Evolutionary conservation across 2,797 vertebrate species (phyloP), one percentile per base, ranked within the genome.

Genomic region (Hippoglossus hippoglossus): DNA sequence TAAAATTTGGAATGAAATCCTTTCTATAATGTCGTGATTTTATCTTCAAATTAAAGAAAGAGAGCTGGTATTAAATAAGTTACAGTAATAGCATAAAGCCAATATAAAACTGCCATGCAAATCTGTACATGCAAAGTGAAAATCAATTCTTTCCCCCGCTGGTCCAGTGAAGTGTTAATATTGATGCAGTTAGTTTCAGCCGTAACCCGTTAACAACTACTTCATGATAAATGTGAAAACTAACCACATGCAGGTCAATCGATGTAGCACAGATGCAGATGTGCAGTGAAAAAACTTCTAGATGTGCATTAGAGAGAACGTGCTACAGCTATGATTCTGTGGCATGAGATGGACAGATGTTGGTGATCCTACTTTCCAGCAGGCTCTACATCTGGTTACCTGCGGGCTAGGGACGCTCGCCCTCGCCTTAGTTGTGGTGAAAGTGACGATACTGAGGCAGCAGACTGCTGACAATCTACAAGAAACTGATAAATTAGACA

Each of bases 401-500:
- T 99, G 96, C 89, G 94, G 88, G 89, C 92, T 67, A 93, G 92
- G 87, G 93, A 94, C 92, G 94, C 92, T 95, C 94, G 96, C 93
- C 93, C 95, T 94, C 89, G 94, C 94, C 96, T 96, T 96, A 98
- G 94, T 96, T 97, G 96, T 96, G 96, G 95, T 96, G 94, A 95
- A 94, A 95, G 94, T 96, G 97, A 89, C 96, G 97, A 92, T 98
- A 98, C 87, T 96, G 97, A 96, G 96, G 95, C 96, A 99, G 97
- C 95, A 99, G 96, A 95, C 98, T 99, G 97, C 97, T 99, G 97
- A 99, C 97, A 98, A 99, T 99, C 98, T 99, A 98, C 94, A 93
- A 99, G 96, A 99, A 95, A 99, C 97, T 99, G 96, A 98, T 96
- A 97, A 96, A 98, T 98, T 99, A 99, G 98, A 98, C 96, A 98